A percentile compares a stretch with the other conserved stretches of the same genome.
phyloP scores from a whole-genome alignment of 2,113 vertebrate genomes.

The Heteronetta atricapilla region DNA sequence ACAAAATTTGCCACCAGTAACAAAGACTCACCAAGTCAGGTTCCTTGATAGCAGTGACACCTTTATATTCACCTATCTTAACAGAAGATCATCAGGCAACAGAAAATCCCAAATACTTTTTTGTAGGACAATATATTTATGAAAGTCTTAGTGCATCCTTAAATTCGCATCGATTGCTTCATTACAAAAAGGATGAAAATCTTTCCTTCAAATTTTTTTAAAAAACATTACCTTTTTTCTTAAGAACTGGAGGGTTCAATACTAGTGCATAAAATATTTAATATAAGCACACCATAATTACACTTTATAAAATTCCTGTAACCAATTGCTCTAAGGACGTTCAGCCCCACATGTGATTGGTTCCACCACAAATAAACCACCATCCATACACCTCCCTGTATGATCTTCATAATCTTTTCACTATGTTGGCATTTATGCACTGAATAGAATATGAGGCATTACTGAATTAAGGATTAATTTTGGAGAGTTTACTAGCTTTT shows the following conservation, averaged over 20 bases:
- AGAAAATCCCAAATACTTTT: neutral
- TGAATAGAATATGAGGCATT: slow-evolving; percentile 78
- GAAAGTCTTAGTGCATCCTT: neutral
- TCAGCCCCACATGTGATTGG: slow-evolving; percentile 35
- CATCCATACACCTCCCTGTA: neutral
- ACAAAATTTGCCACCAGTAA: neutral
- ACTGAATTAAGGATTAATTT: slow-evolving; percentile 74
- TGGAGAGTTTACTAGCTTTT: slow-evolving; percentile 60
- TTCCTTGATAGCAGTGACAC: neutral
- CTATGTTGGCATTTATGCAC: slow-evolving; percentile 72
- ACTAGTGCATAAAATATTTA: neutral
- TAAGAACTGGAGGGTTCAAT: neutral
- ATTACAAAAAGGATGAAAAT: neutral
- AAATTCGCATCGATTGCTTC: neutral
- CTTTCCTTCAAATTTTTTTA: neutral
- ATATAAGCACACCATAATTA: neutral
- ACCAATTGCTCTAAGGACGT: neutral
- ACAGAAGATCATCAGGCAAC: neutral
- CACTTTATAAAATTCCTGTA: neutral
- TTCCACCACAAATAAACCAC: slow-evolving; percentile 12
- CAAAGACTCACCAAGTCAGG: neutral
- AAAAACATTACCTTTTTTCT: neutral
- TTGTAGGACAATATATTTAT: neutral
- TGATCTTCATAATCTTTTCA: slow-evolving; percentile 71
- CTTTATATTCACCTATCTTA: neutral